A percentile compares a stretch with the other conserved stretches of the same genome.
These are phyloP conservation scores for Acleris emargana DNA, from an alignment of 2,888 invertebrate species.

Conservation along the genomic window DNA sequence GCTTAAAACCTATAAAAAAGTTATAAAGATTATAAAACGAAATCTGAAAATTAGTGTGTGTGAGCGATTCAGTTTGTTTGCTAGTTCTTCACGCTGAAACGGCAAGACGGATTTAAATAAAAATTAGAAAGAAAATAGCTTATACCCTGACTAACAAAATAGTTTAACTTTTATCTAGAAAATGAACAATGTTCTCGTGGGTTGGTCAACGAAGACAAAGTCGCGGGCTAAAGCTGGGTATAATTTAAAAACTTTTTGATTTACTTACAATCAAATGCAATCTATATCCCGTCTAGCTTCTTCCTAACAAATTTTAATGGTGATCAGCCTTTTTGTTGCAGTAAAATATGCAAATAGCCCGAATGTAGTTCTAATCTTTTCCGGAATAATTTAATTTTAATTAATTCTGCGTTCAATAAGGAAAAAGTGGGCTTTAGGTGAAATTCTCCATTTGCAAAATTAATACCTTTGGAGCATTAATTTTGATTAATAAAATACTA, in stretches of 20 bases:
- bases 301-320: slow-evolving; percentile 25
- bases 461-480: slow-evolving; percentile 17
- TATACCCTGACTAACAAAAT: too few species aligned
- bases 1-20: too few species aligned
- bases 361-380: slow-evolving; percentile 39
- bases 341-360: slow-evolving; percentile 40
- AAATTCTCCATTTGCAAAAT: slow-evolving; percentile 33
- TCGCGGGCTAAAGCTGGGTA: too few species aligned
- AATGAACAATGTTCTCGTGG: too few species aligned
- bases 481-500: not conserved
- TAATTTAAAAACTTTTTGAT: not conserved
- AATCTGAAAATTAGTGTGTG: too few species aligned
- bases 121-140: too few species aligned
- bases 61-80: too few species aligned
- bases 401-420: slow-evolving; percentile 38
- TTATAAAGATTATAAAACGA: too few species aligned
- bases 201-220: too few species aligned
- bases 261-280: not conserved
- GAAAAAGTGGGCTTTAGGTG: slow-evolving; percentile 23
- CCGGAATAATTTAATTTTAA: slow-evolving; percentile 40
- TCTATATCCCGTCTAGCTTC: not conserved
- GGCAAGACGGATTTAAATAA: too few species aligned
- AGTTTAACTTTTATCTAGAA: too few species aligned
- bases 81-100: too few species aligned
- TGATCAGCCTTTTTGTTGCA: slow-evolving; percentile 21